Evolutionary conservation across 2,888 invertebrate species (phyloP).

Genomic region (Ryuthela nishihirai): DNA sequence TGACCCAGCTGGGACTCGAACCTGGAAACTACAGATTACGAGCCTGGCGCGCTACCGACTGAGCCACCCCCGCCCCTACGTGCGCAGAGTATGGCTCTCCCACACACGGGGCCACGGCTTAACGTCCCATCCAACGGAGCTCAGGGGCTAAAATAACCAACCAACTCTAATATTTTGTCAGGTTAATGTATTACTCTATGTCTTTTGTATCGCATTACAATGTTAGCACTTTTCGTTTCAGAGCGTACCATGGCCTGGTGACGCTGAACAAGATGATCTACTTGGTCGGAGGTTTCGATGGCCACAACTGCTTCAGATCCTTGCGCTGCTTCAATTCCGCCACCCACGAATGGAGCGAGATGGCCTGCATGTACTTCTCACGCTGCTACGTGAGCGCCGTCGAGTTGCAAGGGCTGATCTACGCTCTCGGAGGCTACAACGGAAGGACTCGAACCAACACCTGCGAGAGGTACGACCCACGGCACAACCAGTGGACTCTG

Average conservation of each 20-base stretch:
- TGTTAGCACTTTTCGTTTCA: no score
- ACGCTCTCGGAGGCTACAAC: slow-evolving; percentile 52
- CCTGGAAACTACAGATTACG: no score
- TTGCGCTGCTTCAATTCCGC: slow-evolving; percentile 49
- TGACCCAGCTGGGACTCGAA: no score
- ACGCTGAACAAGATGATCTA: slow-evolving; percentile 49
- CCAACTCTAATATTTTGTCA: no score
- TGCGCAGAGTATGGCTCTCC: no score
- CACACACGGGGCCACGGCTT: no score
- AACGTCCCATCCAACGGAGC: no score
- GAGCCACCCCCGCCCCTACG: no score
- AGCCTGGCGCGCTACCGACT: no score
- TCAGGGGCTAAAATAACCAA: no score
- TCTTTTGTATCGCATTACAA: no score
- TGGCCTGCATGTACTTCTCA: slow-evolving; percentile 52
- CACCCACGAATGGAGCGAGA: slow-evolving; percentile 49
- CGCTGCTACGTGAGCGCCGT: slow-evolving; percentile 64
- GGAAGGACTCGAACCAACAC: slow-evolving; percentile 49
- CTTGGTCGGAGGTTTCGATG: slow-evolving; percentile 55
- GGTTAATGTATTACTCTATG: no score
- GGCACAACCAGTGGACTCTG: slow-evolving; percentile 50
- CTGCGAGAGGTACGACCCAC: slow-evolving; percentile 48
- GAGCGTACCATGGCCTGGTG: slow-evolving; percentile 71
- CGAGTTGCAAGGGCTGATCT: slow-evolving; percentile 47
- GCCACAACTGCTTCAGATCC: slow-evolving; percentile 51